Percentiles rank a stretch among this genome's conserved stretches.
These are phyloP conservation scores for Pithys albifrons DNA, from an alignment of 2,113 vertebrate genomes.

Conservation along the genomic window DNA sequence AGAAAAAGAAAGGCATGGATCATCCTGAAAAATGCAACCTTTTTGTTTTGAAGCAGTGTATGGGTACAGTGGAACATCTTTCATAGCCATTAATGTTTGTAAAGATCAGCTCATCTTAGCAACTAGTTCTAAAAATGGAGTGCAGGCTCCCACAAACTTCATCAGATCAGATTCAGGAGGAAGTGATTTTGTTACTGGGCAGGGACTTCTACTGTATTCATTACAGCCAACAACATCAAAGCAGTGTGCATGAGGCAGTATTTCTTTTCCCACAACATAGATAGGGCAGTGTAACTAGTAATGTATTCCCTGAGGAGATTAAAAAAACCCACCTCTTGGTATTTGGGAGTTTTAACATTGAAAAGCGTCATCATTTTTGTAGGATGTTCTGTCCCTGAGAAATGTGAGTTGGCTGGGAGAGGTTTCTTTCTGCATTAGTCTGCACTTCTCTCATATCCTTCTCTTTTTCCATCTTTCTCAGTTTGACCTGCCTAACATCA, in stretches of 20 bases:
- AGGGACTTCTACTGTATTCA: constrained; percentile 39
- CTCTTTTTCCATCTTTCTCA: not conserved
- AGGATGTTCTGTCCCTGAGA: not conserved
- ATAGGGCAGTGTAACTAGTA: not conserved
- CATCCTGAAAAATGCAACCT: not conserved
- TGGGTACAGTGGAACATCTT: not conserved
- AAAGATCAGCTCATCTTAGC: constrained; percentile 14
- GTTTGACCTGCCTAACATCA: not conserved
- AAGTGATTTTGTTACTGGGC: constrained; percentile 57
- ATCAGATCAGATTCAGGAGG: constrained; percentile 21
- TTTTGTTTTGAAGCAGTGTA: not conserved
- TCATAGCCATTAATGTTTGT: not conserved
- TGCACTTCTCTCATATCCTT: not conserved
- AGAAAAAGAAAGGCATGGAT: not conserved
- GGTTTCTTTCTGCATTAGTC: not conserved
- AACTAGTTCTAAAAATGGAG: constrained; percentile 41
- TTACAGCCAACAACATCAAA: constrained; percentile 20
- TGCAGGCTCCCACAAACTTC: not conserved
- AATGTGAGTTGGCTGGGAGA: not conserved
- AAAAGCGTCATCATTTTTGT: not conserved
- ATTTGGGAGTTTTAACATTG: not conserved
- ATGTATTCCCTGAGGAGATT: not conserved
- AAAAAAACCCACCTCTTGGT: not conserved
- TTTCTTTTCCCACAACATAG: not conserved
- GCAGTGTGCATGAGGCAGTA: not conserved